Evolutionary conservation across 2,797 vertebrate species (phyloP), one percentile per base, ranked within the genome.

Genomic region (Lemur catta): DNA sequence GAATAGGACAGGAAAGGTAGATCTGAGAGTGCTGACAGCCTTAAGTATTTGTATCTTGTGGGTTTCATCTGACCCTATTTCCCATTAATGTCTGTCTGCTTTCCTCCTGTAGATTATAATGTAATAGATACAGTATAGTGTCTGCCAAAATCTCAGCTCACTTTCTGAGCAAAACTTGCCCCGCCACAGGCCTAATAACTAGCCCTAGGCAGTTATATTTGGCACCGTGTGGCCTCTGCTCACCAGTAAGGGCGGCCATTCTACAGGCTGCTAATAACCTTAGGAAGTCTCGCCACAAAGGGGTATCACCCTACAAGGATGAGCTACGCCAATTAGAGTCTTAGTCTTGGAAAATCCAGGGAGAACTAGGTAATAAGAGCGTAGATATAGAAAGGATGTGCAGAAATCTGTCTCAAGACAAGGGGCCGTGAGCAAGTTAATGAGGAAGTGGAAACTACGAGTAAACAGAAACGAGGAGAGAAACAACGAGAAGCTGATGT

Each of bases 401-500:
- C 1, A 90, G 89, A 91, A 93, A 69, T 6, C 33, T 7, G 1
- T 90, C 52, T 93, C n/a, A 59, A 48, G 67, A 89, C 50, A 71
- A 79, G 79, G 28, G 30, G 92, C 71, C 7, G 3, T 38, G 74
- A 79, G 43, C 22, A 84, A 55, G 41, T 33, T 35, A 75, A 72
- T 20, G 69, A 94, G 96, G 72, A 93, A 81, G 79, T 89, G 67
- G 91, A 86, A 88, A 88, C 69, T 33, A 2, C 14, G 12, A 75
- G 65, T 14, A 59, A 76, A 67, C 65, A 90, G 61, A 81, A 69
- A 52, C 8, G 1, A 15, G 48, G 72, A 90, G 55, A 67, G 61
- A 86, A 82, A 55, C 24, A 76, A 35, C 33, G 46, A 71, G 48
- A 88, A 92, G 69, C 82, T 84, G 43, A 88, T 48, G n/a, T 6